Percentiles rank a stretch among this genome's conserved stretches.
phyloP scores from a whole-genome alignment of 2,113 vertebrate genomes.

The Tupaia tana region DNA sequence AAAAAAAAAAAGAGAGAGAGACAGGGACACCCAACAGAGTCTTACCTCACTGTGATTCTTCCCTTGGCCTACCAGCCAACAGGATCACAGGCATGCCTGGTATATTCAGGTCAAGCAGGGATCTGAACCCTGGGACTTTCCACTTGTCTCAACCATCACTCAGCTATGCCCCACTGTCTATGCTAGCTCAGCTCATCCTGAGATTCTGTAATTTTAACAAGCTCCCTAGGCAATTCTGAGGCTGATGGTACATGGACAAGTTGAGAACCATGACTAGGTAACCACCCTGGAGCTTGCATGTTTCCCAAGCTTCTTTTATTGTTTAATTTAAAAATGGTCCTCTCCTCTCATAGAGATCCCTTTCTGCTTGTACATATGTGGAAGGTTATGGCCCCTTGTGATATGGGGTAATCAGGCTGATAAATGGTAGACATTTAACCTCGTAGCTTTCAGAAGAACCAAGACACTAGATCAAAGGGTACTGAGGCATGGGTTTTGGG shows the following conservation, averaged over 20 bases:
- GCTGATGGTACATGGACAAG: neutral
- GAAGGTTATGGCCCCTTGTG: neutral
- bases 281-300: neutral
- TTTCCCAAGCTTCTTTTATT: conserved; percentile 3
- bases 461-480: neutral
- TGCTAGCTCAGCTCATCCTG: neutral
- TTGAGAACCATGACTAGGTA: neutral
- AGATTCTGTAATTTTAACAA: conserved; percentile 33
- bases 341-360: neutral
- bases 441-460: neutral
- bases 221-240: neutral
- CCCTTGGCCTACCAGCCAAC: too few species aligned
- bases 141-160: too few species aligned
- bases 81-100: too few species aligned
- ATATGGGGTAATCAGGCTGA: neutral
- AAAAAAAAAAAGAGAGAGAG: too few species aligned
- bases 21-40: too few species aligned
- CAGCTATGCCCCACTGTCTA: too few species aligned
- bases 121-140: too few species aligned
- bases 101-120: too few species aligned
- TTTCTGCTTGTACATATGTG: neutral
- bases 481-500: neutral
- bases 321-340: neutral
- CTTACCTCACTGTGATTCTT: too few species aligned
- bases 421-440: neutral